These are phyloP conservation scores for Popillia japonica DNA, from an alignment of 1,140 invertebrate genomes.

Conservation along the genomic window DNA sequence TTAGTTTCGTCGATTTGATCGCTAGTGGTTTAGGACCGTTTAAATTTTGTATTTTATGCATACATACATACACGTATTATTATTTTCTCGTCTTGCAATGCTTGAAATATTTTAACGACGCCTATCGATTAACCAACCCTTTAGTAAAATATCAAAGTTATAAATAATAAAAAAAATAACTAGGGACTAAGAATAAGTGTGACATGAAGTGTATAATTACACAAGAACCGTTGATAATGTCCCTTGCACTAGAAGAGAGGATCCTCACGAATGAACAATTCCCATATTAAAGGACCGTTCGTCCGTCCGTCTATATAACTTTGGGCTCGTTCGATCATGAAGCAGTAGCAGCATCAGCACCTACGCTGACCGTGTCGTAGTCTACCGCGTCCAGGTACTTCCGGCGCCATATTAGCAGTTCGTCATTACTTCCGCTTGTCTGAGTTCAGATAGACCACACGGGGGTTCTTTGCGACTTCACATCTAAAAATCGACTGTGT, in stretches of 20 bases:
- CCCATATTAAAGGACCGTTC: neutral
- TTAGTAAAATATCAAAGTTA: too few species aligned
- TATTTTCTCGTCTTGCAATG: too few species aligned
- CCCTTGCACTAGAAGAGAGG: neutral
- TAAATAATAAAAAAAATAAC: too few species aligned
- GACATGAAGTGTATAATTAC: slow-evolving; percentile 2
- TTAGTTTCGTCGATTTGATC: too few species aligned
- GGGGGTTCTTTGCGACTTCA: too few species aligned
- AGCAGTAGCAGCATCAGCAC: too few species aligned
- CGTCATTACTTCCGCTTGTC: slow-evolving; percentile 32
- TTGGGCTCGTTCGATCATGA: slow-evolving; percentile 12
- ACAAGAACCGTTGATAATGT: neutral
- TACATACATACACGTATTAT: too few species aligned
- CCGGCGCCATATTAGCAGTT: slow-evolving; percentile 30
- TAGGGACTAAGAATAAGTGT: neutral
- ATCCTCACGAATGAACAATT: neutral
- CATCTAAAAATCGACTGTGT: slow-evolving; percentile 26
- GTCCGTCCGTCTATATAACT: slow-evolving; percentile 18
- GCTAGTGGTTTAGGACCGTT: too few species aligned
- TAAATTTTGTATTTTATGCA: too few species aligned
- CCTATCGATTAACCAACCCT: too few species aligned
- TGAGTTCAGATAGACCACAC: slow-evolving; percentile 6
- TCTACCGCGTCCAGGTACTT: slow-evolving; percentile 2
- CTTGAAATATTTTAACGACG: too few species aligned
- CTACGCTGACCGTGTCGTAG: slow-evolving; percentile 20